A percentile compares a stretch with the other conserved stretches of the same genome.
These are phyloP conservation scores for Brachionus calyciflorus DNA, from an alignment of 1,140 invertebrate genomes.

Conservation along the genomic window DNA sequence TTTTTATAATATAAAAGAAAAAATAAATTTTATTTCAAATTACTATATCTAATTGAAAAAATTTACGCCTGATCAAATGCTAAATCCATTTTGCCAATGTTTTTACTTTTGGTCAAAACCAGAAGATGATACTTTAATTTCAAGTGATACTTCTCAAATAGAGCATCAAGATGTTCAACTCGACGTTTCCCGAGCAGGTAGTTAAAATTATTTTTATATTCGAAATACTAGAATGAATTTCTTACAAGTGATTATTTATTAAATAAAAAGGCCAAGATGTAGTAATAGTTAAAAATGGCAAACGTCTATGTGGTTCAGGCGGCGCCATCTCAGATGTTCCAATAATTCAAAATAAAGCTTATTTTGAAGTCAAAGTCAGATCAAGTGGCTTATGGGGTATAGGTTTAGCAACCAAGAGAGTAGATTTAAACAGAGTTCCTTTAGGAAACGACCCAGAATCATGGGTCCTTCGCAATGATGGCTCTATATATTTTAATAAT, in stretches of 20 bases:
- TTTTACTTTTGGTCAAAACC: conserved; percentile 11
- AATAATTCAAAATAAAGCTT: conserved; percentile 92
- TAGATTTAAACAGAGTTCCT: conserved; percentile 77
- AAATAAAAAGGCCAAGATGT: conserved; percentile 77
- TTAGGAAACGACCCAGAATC: conserved; percentile 82
- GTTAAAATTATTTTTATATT: too few relatives aligned
- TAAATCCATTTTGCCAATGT: conserved; percentile 19
- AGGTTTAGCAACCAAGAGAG: conserved; percentile 80
- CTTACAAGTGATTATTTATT: background rate
- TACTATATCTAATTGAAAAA: too few relatives aligned
- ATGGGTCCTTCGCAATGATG: conserved; percentile 88
- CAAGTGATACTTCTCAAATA: background rate
- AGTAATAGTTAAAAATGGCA: conserved; percentile 92
- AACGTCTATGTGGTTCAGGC: conserved; percentile 88
- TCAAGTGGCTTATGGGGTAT: conserved; percentile 88
- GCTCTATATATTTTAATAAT: conserved; percentile 77
- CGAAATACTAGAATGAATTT: too few relatives aligned
- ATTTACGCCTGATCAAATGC: too few relatives aligned
- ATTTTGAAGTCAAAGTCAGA: conserved; percentile 97
- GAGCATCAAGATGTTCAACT: conserved; percentile 19
- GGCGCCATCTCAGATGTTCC: conserved; percentile 79
- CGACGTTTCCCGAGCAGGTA: conserved; percentile 23
- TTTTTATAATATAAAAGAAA: too few relatives aligned
- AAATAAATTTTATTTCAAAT: too few relatives aligned
- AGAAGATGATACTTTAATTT: background rate